phyloP scores from a whole-genome alignment of 2,113 vertebrate genomes.

The Dasyurus viverrinus region DNA sequence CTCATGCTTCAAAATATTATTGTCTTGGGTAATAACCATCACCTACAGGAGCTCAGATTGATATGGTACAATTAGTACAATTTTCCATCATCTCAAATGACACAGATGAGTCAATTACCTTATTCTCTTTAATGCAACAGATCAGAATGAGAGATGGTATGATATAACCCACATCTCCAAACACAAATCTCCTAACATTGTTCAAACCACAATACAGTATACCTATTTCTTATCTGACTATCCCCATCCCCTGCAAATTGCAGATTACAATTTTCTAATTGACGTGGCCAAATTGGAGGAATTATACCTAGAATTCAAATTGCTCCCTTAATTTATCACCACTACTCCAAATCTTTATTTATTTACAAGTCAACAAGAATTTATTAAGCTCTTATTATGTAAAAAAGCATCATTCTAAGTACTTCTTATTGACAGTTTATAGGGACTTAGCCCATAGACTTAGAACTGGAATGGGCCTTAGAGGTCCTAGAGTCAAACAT shows the following conservation, averaged over 20 bases:
- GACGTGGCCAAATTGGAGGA: constrained; percentile 11
- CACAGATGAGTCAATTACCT: background rate
- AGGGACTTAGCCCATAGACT: background rate
- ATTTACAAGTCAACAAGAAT: background rate
- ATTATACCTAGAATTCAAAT: constrained; percentile 26
- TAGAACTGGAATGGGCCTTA: background rate
- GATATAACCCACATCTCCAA: background rate
- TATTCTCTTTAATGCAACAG: background rate
- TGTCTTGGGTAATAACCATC: constrained; percentile 50
- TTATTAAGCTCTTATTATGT: background rate
- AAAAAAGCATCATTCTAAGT: background rate
- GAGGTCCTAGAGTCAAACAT: background rate
- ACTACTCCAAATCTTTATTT: background rate
- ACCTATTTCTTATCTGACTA: background rate
- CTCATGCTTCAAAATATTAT: constrained; percentile 52
- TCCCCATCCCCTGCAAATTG: background rate
- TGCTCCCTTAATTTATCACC: constrained; percentile 25
- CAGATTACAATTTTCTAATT: constrained; percentile 37
- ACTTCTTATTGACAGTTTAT: background rate
- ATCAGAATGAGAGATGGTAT: background rate
- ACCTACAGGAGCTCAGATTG: background rate
- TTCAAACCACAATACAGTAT: background rate
- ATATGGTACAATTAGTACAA: constrained; percentile 10
- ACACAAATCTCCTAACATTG: background rate
- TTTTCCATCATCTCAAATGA: constrained; percentile 33